Evolutionary conservation across 1,140 invertebrate species (phyloP), one percentile per base, ranked within the genome.

Genomic region (Hylaeus anthracinus): DNA sequence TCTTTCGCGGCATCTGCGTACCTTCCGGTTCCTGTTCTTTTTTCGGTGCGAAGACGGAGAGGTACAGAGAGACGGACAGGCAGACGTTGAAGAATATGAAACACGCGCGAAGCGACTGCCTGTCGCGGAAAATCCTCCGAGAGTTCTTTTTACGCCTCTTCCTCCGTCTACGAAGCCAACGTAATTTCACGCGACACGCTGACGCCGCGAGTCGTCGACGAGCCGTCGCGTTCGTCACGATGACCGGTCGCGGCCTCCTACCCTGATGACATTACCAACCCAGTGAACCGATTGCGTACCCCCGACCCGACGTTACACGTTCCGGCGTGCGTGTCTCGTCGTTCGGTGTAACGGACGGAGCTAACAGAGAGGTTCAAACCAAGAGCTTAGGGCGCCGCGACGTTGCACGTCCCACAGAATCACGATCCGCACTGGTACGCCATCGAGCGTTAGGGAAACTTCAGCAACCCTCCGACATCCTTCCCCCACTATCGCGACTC

Each of bases 361-460:
- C 26, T 26, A 26, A 81, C 45, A 64, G 61, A 75, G 51, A 73
- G 26, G 26, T 26, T 0, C 10, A 48, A 45, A 15, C 43, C 14
- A 67, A 75, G 53, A 81, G 83, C 41, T 75, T 26, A 26, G 67
- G 78, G 75, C 81, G 82, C 81, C 84, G 87, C 91, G 88, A 88
- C 88, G 90, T 86, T 92, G 89, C 89, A 91, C 90, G 88, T 89
- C 83, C 87, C 89, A 89, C 91, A 91, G 91, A 92, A 92, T 93
- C 91, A 93, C 92, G 91, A 92, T 91, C 87, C 91, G 90, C 89
- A 93, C 92, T 93, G 91, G 91, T 89, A 90, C 90, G 90, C 90
- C 92, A 92, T 92, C 92, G 91, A 92, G 91, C 91, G 92, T 90
- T 91, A 87, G 90, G 86, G 89, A 91, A 91, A 92, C 89, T 92